Percentiles rank a stretch among this genome's conserved stretches.
phyloP scores from a whole-genome alignment of 2,888 invertebrate species.

The Clepsis dumicolana region DNA sequence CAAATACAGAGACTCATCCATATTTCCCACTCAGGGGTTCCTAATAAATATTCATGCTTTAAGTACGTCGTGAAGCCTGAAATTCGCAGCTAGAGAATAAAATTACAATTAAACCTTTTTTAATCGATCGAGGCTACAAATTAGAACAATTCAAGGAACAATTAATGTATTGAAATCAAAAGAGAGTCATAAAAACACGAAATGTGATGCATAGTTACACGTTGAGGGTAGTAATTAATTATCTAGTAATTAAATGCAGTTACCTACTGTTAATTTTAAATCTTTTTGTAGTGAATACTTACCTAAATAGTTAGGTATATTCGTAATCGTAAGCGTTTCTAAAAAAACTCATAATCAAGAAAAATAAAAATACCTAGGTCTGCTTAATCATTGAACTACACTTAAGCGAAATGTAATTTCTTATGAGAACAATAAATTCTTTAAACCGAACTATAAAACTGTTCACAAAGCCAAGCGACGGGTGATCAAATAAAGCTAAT shows the following conservation, averaged over 20 bases:
- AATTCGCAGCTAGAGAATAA: conserved; percentile 32
- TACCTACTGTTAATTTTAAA: not conserved
- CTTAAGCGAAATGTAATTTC: too few species aligned
- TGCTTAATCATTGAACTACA: conserved; percentile 49
- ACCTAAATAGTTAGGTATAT: too few species aligned
- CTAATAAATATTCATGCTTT: conserved; percentile 16
- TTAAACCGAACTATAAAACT: conserved; percentile 53
- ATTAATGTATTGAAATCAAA: not conserved
- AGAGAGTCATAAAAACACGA: not conserved
- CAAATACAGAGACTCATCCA: too few species aligned
- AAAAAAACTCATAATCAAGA: not conserved
- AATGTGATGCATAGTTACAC: not conserved
- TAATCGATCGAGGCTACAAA: conserved; percentile 10
- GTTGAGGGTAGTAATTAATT: not conserved
- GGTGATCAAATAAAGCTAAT: conserved; percentile 61
- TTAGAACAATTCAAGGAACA: conserved; percentile 6
- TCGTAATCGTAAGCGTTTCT: too few species aligned
- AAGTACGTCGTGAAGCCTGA: conserved; percentile 15
- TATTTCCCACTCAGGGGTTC: not conserved
- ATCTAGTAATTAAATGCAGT: not conserved
- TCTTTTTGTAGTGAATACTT: too few species aligned
- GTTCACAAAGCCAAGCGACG: conserved; percentile 50
- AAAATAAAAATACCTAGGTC: not conserved
- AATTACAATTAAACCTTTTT: conserved; percentile 29
- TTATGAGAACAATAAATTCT: too few species aligned